These are phyloP conservation scores for Troides aeacus DNA, from an alignment of 2,888 invertebrate species.

Conservation along the genomic window DNA sequence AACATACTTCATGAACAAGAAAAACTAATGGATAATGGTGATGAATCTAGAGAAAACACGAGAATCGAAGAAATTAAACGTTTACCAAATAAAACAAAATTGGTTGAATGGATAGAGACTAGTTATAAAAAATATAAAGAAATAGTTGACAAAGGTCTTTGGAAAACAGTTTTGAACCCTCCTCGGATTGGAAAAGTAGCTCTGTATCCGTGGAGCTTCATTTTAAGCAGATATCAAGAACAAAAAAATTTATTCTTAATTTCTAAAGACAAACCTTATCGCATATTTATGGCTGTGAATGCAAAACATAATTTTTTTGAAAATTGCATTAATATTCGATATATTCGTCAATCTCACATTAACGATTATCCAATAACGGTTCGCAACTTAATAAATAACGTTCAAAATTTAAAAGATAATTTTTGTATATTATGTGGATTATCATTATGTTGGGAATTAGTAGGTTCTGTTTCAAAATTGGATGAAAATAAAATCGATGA, in stretches of 20 bases:
- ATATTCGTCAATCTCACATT: slow-evolving; percentile 57
- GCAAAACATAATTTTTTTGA: slow-evolving; percentile 48
- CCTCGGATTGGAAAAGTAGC: slow-evolving; percentile 56
- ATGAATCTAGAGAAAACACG: not conserved
- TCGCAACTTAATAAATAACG: slow-evolving; percentile 62
- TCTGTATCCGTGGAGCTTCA: slow-evolving; percentile 63
- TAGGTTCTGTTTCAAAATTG: slow-evolving; percentile 62
- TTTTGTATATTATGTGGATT: slow-evolving; percentile 70
- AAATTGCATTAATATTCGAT: slow-evolving; percentile 60
- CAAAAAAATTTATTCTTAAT: slow-evolving; percentile 63
- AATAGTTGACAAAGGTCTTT: slow-evolving; percentile 43
- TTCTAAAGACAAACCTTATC: slow-evolving; percentile 52
- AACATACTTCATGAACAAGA: slow-evolving; percentile 23
- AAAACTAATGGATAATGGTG: slow-evolving; percentile 2
- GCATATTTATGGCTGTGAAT: slow-evolving; percentile 64
- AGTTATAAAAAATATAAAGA: slow-evolving; percentile 62
- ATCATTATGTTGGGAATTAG: slow-evolving; percentile 65
- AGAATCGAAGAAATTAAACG: slow-evolving; percentile 32
- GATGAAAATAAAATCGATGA: slow-evolving; percentile 29
- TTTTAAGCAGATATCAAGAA: slow-evolving; percentile 60
- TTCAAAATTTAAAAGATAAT: slow-evolving; percentile 54
- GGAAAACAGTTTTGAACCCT: slow-evolving; percentile 49
- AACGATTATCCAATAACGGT: slow-evolving; percentile 61
- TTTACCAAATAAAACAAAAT: slow-evolving; percentile 43
- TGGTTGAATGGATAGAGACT: slow-evolving; percentile 60